phyloP scores from a whole-genome alignment of 2,113 vertebrate genomes.

The Plestiodon gilberti region DNA sequence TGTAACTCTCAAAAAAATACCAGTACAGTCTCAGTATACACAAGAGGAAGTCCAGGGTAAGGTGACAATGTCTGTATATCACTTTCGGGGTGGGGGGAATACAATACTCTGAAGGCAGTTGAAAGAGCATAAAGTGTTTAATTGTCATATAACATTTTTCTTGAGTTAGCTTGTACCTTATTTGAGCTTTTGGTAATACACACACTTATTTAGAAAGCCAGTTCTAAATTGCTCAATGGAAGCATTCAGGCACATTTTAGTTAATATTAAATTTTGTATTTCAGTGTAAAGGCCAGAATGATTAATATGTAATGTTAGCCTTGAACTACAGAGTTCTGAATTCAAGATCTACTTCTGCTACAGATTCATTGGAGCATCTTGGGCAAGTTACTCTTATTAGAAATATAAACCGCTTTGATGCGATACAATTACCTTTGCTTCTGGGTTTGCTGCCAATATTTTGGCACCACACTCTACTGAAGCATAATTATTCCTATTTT shows the following conservation, averaged over 20 bases:
- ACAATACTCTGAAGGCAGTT: not conserved
- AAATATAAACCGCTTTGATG: not conserved
- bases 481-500: slow-evolving; percentile 98
- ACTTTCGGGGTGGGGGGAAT: too few species aligned
- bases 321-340: not conserved
- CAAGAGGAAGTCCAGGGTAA: not conserved
- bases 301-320: not conserved
- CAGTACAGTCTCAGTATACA: too few species aligned
- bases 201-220: not conserved
- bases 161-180: too few species aligned
- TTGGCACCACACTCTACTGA: slow-evolving; percentile 99
- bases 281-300: not conserved
- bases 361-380: not conserved
- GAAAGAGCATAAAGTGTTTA: not conserved
- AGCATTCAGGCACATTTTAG: not conserved
- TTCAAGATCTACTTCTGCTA: not conserved
- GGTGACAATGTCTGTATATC: not conserved
- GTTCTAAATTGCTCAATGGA: not conserved
- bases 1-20: not conserved
- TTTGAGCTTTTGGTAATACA: too few species aligned
- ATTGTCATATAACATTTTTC: not conserved
- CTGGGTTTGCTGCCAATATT: slow-evolving; percentile 94
- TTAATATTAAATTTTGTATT: not conserved
- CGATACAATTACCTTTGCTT: slow-evolving; percentile 90
- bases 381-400: not conserved